These are phyloP conservation scores for Semotilus atromaculatus DNA, from an alignment of 2,797 vertebrate genomes.

Conservation along the genomic window DNA sequence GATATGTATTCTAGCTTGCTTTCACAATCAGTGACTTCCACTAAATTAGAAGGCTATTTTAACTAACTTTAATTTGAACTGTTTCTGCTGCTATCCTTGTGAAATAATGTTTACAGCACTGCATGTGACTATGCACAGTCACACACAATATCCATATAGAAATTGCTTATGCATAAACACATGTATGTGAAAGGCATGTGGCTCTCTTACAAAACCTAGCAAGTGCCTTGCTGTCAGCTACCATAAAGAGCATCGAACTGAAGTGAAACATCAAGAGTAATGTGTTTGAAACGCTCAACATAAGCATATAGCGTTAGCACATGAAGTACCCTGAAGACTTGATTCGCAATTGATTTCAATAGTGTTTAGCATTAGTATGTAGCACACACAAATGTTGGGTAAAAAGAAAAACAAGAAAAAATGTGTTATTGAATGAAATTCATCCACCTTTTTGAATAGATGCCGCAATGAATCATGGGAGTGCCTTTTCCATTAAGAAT, in stretches of 20 bases:
- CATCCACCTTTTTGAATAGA: not conserved
- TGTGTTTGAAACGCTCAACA: not conserved
- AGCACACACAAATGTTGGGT: not conserved
- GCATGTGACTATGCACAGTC: not conserved
- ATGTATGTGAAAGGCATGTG: not conserved
- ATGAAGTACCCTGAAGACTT: not conserved
- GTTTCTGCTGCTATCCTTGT: constrained; percentile 16
- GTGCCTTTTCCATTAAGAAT: not conserved
- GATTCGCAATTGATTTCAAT: not conserved
- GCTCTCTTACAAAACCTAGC: not conserved
- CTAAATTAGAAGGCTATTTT: constrained; percentile 13
- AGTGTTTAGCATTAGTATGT: not conserved
- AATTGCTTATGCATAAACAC: not conserved
- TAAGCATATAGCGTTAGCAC: not conserved
- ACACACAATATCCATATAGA: not conserved
- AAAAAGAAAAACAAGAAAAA: not conserved
- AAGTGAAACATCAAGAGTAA: not conserved
- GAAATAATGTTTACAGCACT: not conserved
- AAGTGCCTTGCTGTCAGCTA: not conserved
- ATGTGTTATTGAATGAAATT: not conserved
- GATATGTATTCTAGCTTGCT: not conserved
- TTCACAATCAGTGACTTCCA: constrained; percentile 2
- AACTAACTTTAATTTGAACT: not conserved
- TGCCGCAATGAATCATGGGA: not conserved
- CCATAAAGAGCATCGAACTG: not conserved